Percentiles rank a stretch among this genome's conserved stretches.
phyloP scores from a whole-genome alignment of 30 jellyfish, hydroid and myxozoan genomes.

The Sanderia malayensis region DNA sequence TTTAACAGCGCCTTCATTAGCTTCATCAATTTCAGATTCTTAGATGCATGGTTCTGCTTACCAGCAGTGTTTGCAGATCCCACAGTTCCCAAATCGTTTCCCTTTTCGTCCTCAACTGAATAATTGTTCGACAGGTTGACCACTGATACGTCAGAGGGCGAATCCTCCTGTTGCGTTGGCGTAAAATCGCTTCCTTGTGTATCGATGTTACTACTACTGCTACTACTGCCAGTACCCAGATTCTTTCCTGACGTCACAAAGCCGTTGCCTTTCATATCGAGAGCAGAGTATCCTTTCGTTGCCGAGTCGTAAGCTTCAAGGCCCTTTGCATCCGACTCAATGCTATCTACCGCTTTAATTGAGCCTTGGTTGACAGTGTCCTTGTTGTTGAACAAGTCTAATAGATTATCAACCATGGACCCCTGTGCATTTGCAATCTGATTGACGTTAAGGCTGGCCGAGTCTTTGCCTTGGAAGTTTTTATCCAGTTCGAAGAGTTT shows the following conservation, averaged over 20 bases:
- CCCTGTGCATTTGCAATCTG: slow-evolving; percentile 65
- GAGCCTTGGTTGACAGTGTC: neutral
- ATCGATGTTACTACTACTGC: slow-evolving; percentile 34
- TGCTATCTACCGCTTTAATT: slow-evolving; percentile 11
- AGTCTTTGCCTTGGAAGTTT: slow-evolving; percentile 33
- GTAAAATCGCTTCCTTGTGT: slow-evolving; percentile 6
- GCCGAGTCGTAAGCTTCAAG: slow-evolving; percentile 47
- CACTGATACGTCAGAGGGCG: slow-evolving; percentile 62
- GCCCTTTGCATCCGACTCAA: slow-evolving; percentile 26
- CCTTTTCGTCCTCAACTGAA: slow-evolving; percentile 92
- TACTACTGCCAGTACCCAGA: slow-evolving; percentile 17
- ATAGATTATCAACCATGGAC: slow-evolving; percentile 31
- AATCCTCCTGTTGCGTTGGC: slow-evolving; percentile 9
- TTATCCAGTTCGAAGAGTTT: slow-evolving; percentile 48
- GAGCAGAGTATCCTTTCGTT: slow-evolving; percentile 41
- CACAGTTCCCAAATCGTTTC: slow-evolving; percentile 55
- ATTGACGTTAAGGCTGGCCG: slow-evolving; percentile 33
- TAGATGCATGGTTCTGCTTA: slow-evolving; percentile 34
- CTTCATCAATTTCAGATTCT: slow-evolving; percentile 31
- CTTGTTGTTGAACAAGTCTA: slow-evolving; percentile 31
- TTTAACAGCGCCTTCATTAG: slow-evolving; percentile 35
- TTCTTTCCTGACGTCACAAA: slow-evolving; percentile 23
- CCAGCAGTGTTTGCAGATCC: slow-evolving; percentile 26
- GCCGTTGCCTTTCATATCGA: slow-evolving; percentile 15
- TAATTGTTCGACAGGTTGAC: slow-evolving; percentile 70